Evolutionary conservation across 1,140 invertebrate genomes (phyloP).

Genomic region (Danaus melanippus): DNA sequence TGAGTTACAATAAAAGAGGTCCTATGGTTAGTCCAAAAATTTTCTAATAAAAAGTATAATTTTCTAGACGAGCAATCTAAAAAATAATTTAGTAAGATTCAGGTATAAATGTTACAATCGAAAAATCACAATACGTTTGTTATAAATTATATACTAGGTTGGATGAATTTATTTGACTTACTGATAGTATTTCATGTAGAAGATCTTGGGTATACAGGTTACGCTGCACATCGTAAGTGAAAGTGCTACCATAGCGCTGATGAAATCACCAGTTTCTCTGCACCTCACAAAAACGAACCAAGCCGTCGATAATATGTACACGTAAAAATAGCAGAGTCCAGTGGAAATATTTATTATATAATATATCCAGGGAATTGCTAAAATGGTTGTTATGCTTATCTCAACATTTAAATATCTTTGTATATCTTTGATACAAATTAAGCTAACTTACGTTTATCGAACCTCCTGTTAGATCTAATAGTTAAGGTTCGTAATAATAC

Average conservation of each 20-base stretch:
- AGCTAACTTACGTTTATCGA: constrained; percentile 1
- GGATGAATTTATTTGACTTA: constrained; percentile 16
- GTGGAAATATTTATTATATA: constrained; percentile 11
- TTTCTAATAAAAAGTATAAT: too few relatives aligned
- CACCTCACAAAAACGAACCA: constrained; percentile 30
- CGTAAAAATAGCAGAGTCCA: constrained; percentile 13
- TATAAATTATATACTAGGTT: too few relatives aligned
- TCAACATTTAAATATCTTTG: background rate
- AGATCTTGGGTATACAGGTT: constrained; percentile 28
- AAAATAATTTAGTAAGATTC: too few relatives aligned
- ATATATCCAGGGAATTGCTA: constrained; percentile 14
- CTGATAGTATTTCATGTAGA: constrained; percentile 33
- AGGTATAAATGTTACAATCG: too few relatives aligned
- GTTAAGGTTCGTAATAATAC: background rate
- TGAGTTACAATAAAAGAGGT: background rate
- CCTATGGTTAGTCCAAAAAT: background rate
- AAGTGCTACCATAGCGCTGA: constrained; percentile 25
- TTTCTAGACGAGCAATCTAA: too few relatives aligned
- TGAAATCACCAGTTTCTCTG: constrained; percentile 20
- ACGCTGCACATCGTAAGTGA: constrained; percentile 31
- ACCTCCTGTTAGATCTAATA: background rate
- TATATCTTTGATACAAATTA: background rate
- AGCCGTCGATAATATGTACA: constrained; percentile 23
- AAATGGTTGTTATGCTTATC: constrained; percentile 6
- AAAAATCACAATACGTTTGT: too few relatives aligned